Evolutionary conservation across 2,113 vertebrate genomes (phyloP).

Genomic region (Pholis gunnellus): DNA sequence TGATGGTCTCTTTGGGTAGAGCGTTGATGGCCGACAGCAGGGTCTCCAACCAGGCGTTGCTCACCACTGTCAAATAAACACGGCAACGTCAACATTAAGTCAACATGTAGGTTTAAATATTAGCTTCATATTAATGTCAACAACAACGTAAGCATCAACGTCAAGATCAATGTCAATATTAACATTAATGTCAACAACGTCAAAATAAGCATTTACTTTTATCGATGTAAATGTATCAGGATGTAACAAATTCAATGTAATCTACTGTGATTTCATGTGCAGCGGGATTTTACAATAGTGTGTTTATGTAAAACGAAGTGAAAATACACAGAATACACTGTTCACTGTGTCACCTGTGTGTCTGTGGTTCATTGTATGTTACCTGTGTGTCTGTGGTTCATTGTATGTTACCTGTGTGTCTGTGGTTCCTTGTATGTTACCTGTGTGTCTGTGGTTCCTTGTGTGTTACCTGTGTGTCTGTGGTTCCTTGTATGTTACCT

Average conservation of each 20-base stretch:
- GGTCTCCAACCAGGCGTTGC: slow-evolving; percentile 94
- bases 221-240: neutral
- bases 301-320: no score
- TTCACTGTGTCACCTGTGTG: no score
- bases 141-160: neutral
- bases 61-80: slow-evolving; percentile 86
- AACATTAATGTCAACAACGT: neutral
- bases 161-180: neutral
- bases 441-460: neutral
- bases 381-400: no score
- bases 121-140: neutral
- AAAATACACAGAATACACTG: no score
- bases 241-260: neutral
- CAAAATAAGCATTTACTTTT: neutral
- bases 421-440: no score
- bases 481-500: slow-evolving; percentile 38
- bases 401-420: neutral
- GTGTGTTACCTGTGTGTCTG: neutral
- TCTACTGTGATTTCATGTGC: no score
- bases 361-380: no score
- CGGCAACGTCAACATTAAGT: neutral
- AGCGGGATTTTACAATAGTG: no score
- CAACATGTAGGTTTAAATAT: neutral
- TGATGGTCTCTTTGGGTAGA: slow-evolving; percentile 93
- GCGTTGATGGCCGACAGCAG: slow-evolving; percentile 91